A percentile compares a stretch with the other conserved stretches of the same genome.
Evolutionary conservation across 2,888 invertebrate species (phyloP).

Genomic region (Dasysyrphus tricinctus): DNA sequence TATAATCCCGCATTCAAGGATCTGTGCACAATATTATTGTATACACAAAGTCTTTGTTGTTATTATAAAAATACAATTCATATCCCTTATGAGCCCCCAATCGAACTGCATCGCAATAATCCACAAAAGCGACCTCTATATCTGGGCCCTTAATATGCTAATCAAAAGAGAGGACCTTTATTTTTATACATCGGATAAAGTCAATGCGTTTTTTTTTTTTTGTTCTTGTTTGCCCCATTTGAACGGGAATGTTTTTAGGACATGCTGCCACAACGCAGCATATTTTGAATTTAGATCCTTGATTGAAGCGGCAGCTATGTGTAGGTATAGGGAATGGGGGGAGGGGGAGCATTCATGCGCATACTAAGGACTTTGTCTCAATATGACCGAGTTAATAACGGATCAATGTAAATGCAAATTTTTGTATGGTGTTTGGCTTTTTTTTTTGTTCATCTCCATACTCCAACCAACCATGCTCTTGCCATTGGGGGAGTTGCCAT

Average conservation of each 20-base stretch:
- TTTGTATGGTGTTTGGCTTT: constrained; percentile 67
- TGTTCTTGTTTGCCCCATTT: constrained; percentile 56
- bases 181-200: constrained; percentile 31
- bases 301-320: not conserved
- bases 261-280: constrained; percentile 55
- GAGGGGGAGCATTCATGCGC: constrained; percentile 47
- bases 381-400: constrained; percentile 75
- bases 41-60: constrained; percentile 28
- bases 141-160: constrained; percentile 69
- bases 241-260: constrained; percentile 56
- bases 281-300: constrained; percentile 39
- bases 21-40: constrained; percentile 29
- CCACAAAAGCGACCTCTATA: constrained; percentile 45
- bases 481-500: constrained; percentile 60
- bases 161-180: constrained; percentile 63
- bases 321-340: not conserved
- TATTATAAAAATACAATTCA: constrained; percentile 43
- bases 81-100: constrained; percentile 41
- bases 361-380: constrained; percentile 68
- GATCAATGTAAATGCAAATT: constrained; percentile 76
- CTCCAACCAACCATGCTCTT: not conserved
- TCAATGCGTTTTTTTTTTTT: constrained; percentile 57
- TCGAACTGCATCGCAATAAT: constrained; percentile 69
- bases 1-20: constrained; percentile 56
- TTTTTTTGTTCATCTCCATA: constrained; percentile 32